Evolutionary conservation across 2,797 vertebrate genomes (phyloP).

Genomic region (Bryconaethiops microstoma): DNA sequence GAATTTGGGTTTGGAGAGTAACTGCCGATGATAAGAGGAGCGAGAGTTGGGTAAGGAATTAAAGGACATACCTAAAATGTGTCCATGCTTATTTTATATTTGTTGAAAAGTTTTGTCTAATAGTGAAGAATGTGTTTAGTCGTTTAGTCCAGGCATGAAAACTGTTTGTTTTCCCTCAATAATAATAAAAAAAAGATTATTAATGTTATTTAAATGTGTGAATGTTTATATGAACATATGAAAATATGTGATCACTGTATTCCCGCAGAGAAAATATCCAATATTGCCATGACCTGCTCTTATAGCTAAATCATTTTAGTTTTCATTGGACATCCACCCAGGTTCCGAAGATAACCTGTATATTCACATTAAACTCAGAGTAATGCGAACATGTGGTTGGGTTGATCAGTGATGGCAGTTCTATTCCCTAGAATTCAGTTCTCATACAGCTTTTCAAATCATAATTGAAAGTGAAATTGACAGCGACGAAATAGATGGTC

Average conservation of each 20-base stretch:
- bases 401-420: conserved; percentile 17
- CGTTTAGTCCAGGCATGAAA: no score
- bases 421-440: background rate
- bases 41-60: background rate
- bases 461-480: conserved; percentile 12
- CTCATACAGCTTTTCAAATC: conserved; percentile 23
- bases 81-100: no score
- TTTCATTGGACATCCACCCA: background rate
- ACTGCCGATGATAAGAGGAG: conserved; percentile 76
- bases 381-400: background rate
- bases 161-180: no score
- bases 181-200: background rate
- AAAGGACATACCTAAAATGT: background rate
- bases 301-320: background rate
- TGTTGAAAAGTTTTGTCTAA: no score
- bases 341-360: background rate
- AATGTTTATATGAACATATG: no score
- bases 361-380: background rate
- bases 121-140: no score
- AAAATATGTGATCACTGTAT: no score
- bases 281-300: no score
- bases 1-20: conserved; percentile 95
- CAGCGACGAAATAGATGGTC: conserved; percentile 5
- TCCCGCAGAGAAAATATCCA: no score
- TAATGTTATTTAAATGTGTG: no score